Conservation (phyloP, 35 echinoderm and acorn worm species). For the Lytechinus variegatus region DNA sequence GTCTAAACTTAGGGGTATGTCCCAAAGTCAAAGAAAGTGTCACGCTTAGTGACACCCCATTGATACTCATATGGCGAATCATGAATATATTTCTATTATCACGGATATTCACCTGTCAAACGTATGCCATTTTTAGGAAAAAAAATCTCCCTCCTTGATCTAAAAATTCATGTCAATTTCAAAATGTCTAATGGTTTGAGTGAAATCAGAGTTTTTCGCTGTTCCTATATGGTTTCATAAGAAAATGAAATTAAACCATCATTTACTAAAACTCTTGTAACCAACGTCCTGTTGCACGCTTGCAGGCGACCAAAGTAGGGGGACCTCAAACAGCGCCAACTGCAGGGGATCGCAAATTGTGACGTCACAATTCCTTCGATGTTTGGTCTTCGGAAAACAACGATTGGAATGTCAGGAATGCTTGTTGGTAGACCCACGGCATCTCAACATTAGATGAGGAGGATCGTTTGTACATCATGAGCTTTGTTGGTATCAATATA, state of each 20-base stretch:
- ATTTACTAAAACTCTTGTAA: neutral
- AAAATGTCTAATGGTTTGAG: neutral
- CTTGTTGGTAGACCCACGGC: neutral
- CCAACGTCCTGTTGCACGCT: neutral
- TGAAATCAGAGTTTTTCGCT: neutral
- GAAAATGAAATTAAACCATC: neutral
- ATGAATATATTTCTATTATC: neutral
- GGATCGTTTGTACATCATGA: neutral
- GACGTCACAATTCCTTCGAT: constrained; percentile 22
- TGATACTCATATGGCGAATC: neutral
- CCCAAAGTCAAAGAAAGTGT: no score
- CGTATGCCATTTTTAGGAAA: neutral
- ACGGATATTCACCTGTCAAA: neutral
- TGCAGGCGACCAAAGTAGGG: neutral
- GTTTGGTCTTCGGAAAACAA: constrained; percentile 28
- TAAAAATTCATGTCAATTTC: neutral
- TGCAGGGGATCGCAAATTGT: neutral
- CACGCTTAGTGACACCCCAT: no score
- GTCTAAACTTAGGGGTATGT: no score
- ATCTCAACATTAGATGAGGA: neutral
- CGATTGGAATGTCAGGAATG: constrained; percentile 16
- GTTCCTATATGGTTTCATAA: neutral
- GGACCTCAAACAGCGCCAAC: constrained; percentile 33
- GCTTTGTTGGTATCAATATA: neutral
- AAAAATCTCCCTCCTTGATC: no score